Percentiles rank a stretch among this genome's conserved stretches.
Evolutionary conservation across 2,888 invertebrate species (phyloP).

Genomic region (Plagiodera versicolora): DNA sequence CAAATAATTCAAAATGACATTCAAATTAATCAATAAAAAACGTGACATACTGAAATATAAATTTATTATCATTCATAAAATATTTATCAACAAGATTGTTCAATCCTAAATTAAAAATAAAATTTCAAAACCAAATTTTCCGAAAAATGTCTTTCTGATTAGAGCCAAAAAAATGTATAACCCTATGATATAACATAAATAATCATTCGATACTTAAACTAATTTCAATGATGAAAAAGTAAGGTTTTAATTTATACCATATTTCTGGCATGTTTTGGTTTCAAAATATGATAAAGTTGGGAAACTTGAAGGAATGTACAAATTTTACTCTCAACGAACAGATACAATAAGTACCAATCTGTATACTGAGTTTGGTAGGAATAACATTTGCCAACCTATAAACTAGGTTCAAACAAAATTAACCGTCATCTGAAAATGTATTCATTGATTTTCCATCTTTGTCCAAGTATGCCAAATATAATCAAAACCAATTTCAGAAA

Average conservation of each 20-base stretch:
- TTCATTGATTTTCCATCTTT: not conserved
- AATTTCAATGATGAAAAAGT: too few relatives aligned
- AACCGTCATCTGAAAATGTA: not conserved
- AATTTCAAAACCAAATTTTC: not conserved
- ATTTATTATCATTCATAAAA: slow-evolving; percentile 26
- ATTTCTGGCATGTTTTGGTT: too few relatives aligned
- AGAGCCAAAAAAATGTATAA: not conserved
- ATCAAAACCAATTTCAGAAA: not conserved
- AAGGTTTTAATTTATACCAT: too few relatives aligned
- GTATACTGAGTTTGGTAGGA: too few relatives aligned
- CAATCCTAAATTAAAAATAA: slow-evolving; percentile 9
- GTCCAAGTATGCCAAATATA: not conserved
- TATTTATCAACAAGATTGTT: slow-evolving; percentile 30
- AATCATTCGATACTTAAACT: not conserved
- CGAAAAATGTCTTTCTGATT: not conserved
- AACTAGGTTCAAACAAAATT: not conserved
- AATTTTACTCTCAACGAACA: too few relatives aligned
- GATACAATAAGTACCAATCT: too few relatives aligned
- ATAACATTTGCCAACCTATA: not conserved
- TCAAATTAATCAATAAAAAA: not conserved
- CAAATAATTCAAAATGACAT: too few relatives aligned
- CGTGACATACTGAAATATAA: slow-evolving; percentile 7
- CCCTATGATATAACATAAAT: too few relatives aligned
- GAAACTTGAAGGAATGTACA: too few relatives aligned
- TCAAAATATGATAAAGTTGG: too few relatives aligned